Percentiles rank a stretch among this genome's conserved stretches.
Evolutionary conservation across 1,140 invertebrate species (phyloP).

Genomic region (Fopius arisanus): DNA sequence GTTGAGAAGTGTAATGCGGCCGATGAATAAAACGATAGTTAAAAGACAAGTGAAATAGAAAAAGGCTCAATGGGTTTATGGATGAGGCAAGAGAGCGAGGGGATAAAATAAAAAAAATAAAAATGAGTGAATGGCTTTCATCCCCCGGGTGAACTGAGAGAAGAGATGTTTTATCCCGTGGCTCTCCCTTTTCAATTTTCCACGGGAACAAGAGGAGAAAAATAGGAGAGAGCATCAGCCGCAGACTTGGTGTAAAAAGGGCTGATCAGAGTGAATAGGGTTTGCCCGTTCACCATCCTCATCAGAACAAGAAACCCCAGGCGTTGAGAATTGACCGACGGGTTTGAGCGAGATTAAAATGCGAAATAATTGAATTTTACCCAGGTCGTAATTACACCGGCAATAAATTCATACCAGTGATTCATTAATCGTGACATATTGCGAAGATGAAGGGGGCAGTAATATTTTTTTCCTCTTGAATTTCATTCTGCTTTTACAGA

Average conservation of each 20-base stretch:
- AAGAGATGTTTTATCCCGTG: constrained; percentile 18
- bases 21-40: constrained; percentile 27
- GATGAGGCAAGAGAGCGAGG: neutral
- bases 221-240: neutral
- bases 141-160: neutral
- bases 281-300: neutral
- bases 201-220: neutral
- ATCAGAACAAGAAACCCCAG: neutral
- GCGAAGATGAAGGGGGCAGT: neutral
- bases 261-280: neutral
- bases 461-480: neutral
- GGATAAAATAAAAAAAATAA: too few relatives aligned
- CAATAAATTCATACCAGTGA: too few relatives aligned
- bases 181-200: constrained; percentile 30
- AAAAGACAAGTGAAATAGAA: neutral
- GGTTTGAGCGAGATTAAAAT: neutral
- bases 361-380: neutral
- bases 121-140: neutral
- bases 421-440: too few relatives aligned
- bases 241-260: neutral
- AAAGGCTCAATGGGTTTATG: neutral
- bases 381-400: neutral
- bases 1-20: constrained; percentile 2
- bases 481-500: neutral
- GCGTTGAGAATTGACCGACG: neutral